Evolutionary conservation across 2,797 vertebrate species (phyloP).

Genomic region (Cygnus olor): DNA sequence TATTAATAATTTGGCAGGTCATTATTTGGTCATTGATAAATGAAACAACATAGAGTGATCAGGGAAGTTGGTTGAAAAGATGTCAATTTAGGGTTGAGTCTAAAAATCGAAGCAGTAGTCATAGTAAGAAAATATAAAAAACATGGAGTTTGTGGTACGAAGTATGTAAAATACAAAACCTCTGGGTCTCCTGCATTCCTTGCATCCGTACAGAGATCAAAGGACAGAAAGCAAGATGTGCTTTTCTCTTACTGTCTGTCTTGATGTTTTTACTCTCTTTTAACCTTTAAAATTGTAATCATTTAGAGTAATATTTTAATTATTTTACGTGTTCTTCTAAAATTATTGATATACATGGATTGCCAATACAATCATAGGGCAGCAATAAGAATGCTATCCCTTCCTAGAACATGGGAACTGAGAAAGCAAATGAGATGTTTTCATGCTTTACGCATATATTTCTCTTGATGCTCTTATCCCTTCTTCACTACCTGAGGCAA

Average conservation of each 20-base stretch:
- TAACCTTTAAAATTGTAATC: neutral
- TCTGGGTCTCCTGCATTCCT: neutral
- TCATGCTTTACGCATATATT: neutral
- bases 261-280: neutral
- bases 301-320: neutral
- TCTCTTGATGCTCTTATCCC: neutral
- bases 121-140: neutral
- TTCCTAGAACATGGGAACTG: neutral
- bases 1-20: neutral
- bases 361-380: neutral
- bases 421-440: neutral
- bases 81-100: neutral
- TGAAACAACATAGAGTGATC: neutral
- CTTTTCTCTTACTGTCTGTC: neutral
- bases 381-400: neutral
- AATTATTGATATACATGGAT: neutral
- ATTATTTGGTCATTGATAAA: neutral
- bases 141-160: neutral
- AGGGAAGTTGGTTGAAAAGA: neutral
- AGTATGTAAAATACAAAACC: neutral
- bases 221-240: neutral
- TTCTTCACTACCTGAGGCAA: neutral
- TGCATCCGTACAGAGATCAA: neutral
- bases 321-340: neutral
- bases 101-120: neutral